These are phyloP conservation scores for Centropus bengalensis DNA, from an alignment of 2,113 vertebrate species.

Conservation along the genomic window DNA sequence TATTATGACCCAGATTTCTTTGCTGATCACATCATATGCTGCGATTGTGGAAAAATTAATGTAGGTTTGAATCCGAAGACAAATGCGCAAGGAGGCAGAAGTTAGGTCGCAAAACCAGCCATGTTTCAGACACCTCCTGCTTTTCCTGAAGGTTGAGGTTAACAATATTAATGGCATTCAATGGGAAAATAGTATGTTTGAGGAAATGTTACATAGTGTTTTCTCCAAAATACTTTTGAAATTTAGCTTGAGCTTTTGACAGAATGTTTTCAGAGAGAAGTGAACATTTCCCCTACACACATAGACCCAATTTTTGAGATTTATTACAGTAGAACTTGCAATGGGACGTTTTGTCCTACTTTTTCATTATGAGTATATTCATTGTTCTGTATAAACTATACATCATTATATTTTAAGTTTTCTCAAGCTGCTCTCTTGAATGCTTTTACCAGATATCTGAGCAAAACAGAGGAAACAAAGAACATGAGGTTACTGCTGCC, in stretches of 20 bases:
- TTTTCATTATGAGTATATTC: background rate
- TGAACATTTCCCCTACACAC: fast-evolving
- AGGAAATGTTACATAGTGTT: background rate
- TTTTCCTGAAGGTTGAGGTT: background rate
- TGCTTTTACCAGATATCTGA: background rate
- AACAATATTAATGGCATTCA: background rate
- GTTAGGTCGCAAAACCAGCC: background rate
- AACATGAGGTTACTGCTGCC: background rate
- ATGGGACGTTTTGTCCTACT: background rate
- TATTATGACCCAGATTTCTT: background rate
- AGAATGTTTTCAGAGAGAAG: background rate
- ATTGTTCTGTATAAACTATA: background rate
- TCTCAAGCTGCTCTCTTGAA: background rate
- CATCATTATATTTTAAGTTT: background rate
- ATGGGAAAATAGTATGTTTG: background rate
- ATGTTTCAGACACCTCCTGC: background rate
- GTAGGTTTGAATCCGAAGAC: background rate
- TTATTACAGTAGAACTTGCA: background rate
- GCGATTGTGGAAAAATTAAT: background rate
- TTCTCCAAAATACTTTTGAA: background rate
- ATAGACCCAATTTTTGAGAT: background rate
- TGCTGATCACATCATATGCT: background rate
- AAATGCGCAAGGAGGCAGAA: background rate
- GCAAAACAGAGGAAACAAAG: background rate
- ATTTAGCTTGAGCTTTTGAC: background rate